Conservation (phyloP, 2,888 invertebrate species). For the Laspeyria flexula region DNA sequence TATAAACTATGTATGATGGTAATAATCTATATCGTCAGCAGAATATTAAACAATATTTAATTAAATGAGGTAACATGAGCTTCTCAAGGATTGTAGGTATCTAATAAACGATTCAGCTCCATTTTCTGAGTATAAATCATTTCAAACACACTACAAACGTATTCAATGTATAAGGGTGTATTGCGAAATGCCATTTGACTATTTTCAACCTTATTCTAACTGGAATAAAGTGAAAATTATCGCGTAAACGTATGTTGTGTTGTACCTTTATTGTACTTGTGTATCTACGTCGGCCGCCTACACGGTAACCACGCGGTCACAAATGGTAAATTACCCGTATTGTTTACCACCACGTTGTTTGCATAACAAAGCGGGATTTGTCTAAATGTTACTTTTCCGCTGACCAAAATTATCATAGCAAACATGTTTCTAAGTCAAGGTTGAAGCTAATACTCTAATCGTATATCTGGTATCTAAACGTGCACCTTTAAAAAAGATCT, state of each 20-base stretch:
- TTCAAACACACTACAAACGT: neutral
- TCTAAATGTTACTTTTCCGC: slow-evolving; percentile 16
- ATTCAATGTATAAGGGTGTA: no score
- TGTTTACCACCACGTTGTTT: slow-evolving; percentile 18
- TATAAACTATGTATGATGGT: no score
- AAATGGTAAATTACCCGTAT: slow-evolving; percentile 6
- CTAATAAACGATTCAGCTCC: neutral
- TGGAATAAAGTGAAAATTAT: no score
- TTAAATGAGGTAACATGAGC: slow-evolving; percentile 2
- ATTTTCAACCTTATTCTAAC: no score
- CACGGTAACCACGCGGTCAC: slow-evolving; percentile 7
- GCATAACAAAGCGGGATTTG: slow-evolving; percentile 16
- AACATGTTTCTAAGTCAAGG: slow-evolving; percentile 49
- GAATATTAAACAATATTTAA: slow-evolving; percentile 3
- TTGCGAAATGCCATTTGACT: no score
- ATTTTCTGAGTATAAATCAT: slow-evolving; percentile 15
- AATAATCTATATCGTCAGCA: no score
- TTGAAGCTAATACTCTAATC: slow-evolving; percentile 66
- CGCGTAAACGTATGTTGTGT: no score
- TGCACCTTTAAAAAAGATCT: slow-evolving; percentile 56
- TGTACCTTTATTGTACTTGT: no score
- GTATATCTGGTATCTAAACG: slow-evolving; percentile 35
- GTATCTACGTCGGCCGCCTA: slow-evolving; percentile 6
- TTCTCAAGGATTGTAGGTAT: neutral
- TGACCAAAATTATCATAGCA: slow-evolving; percentile 15